A percentile compares a stretch with the other conserved stretches of the same genome.
Evolutionary conservation across 2,113 vertebrate species (phyloP).

Genomic region (Orthonyx spaldingii): DNA sequence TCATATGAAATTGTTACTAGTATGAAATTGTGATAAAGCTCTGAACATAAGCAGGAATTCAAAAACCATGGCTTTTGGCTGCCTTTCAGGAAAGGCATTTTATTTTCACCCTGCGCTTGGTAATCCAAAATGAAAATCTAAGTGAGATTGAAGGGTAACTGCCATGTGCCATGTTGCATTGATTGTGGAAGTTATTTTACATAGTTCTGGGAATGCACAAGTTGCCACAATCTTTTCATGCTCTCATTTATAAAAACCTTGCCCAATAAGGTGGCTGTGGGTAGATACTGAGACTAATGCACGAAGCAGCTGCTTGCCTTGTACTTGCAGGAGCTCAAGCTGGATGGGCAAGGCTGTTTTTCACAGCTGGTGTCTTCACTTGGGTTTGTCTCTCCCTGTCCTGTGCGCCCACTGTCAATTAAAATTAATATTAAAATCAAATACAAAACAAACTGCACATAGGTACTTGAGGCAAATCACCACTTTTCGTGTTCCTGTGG

Average conservation of each 20-base stretch:
- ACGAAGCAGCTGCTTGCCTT: neutral
- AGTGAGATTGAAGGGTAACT: neutral
- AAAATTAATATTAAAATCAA: neutral
- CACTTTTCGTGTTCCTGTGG: neutral
- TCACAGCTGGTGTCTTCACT: accelerated
- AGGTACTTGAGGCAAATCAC: neutral
- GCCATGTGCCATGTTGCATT: neutral
- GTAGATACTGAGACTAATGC: neutral
- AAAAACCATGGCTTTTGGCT: slow-evolving; percentile 6
- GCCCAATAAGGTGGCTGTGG: neutral
- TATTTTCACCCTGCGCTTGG: neutral
- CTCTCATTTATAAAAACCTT: neutral
- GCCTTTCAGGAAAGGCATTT: neutral
- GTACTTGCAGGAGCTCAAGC: neutral
- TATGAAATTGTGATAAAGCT: slow-evolving; percentile 4
- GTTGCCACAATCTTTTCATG: neutral
- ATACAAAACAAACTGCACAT: accelerated
- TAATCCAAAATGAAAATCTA: neutral
- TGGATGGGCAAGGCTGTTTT: neutral
- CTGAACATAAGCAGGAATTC: neutral
- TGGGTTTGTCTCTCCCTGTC: neutral
- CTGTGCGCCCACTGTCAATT: neutral
- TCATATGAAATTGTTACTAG: neutral
- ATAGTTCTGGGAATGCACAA: neutral
- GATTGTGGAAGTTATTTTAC: neutral